phyloP scores from a whole-genome alignment of 2,888 invertebrate genomes.

The Folsomia candida region DNA sequence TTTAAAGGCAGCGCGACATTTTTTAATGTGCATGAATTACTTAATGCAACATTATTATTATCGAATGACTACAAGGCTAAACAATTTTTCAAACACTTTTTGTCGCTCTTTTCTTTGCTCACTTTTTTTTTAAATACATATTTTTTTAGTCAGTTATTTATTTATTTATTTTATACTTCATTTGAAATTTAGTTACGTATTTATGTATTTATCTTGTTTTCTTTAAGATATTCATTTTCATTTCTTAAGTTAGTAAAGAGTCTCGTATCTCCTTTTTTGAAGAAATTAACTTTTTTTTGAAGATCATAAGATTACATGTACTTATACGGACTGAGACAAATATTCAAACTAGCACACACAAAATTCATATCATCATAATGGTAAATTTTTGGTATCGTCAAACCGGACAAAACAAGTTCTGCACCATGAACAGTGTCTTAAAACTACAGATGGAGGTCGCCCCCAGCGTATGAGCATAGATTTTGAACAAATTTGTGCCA shows the following conservation, averaged over 20 bases:
- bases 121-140: too few species aligned
- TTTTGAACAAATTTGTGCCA: too few species aligned
- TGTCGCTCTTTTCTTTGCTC: too few species aligned
- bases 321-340: background rate
- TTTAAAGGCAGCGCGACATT: too few species aligned
- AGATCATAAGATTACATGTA: background rate
- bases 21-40: too few species aligned
- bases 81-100: too few species aligned
- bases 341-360: conserved; percentile 39
- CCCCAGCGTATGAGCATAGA: background rate
- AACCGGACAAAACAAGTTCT: conserved; percentile 49
- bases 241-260: background rate
- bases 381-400: conserved; percentile 49
- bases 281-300: background rate
- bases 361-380: conserved; percentile 42
- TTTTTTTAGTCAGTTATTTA: too few species aligned
- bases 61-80: too few species aligned
- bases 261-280: background rate
- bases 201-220: background rate
- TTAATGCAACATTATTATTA: too few species aligned
- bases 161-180: too few species aligned
- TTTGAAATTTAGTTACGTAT: background rate
- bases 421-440: conserved; percentile 44
- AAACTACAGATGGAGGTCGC: too few species aligned
- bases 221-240: too few species aligned